Evolutionary conservation across 2,888 invertebrate genomes (phyloP).

Genomic region (Crepidodera aurea): DNA sequence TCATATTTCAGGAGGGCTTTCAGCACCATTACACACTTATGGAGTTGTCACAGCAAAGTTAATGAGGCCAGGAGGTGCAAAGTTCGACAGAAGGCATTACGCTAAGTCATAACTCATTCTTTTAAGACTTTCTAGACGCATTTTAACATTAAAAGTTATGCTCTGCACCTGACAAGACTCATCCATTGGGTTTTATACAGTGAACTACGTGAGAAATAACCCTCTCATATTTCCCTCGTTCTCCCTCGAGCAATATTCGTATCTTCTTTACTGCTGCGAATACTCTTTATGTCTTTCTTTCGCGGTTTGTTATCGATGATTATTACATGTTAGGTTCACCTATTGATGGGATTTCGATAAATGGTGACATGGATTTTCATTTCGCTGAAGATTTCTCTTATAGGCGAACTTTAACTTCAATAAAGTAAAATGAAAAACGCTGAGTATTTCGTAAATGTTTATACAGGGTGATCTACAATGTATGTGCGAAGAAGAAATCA

Average conservation of each 20-base stretch:
- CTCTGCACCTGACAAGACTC: constrained; percentile 54
- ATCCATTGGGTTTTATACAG: constrained; percentile 57
- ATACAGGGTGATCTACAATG: too few species aligned
- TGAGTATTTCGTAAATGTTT: too few species aligned
- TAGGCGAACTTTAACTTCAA: neutral
- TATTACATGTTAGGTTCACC: constrained; percentile 48
- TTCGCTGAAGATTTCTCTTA: neutral
- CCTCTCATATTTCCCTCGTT: constrained; percentile 56
- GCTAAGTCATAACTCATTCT: constrained; percentile 37
- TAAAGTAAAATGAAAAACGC: neutral
- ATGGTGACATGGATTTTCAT: constrained; percentile 31
- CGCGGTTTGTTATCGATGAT: constrained; percentile 58
- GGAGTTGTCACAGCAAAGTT: constrained; percentile 32
- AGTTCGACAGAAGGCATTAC: constrained; percentile 33
- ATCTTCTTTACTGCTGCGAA: constrained; percentile 53
- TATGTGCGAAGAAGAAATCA: too few species aligned
- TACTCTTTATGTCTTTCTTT: constrained; percentile 54
- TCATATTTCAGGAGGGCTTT: constrained; percentile 39
- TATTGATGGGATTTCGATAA: constrained; percentile 31
- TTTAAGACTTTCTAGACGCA: constrained; percentile 42
- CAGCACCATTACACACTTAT: constrained; percentile 31
- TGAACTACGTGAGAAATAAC: constrained; percentile 56
- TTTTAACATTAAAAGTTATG: constrained; percentile 53
- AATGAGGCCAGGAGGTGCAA: constrained; percentile 36
- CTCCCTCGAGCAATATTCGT: constrained; percentile 59